Conservation (phyloP, 1,140 invertebrate species). For the Micrasema minimum region DNA sequence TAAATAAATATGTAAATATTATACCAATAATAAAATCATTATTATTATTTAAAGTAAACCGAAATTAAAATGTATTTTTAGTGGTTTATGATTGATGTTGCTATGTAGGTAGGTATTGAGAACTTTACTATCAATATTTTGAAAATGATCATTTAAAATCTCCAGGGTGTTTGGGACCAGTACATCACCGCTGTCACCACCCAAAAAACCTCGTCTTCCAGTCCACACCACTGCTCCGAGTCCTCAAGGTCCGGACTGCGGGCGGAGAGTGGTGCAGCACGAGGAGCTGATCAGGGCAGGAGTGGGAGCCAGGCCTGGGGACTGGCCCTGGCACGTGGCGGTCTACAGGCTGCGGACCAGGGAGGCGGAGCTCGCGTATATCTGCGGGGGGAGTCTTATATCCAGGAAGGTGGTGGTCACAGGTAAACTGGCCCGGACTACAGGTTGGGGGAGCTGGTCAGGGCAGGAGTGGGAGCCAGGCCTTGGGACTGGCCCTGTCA, state of each 20-base stretch:
- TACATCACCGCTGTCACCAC: not conserved
- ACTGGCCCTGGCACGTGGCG: constrained; percentile 51
- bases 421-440: constrained; percentile 27
- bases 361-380: constrained; percentile 29
- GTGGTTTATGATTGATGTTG: too few species aligned
- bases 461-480: not conserved
- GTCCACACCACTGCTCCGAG: not conserved
- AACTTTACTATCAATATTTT: too few species aligned
- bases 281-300: constrained; percentile 18
- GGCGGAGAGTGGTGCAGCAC: not conserved
- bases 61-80: too few species aligned
- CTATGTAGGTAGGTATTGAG: too few species aligned
- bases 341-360: constrained; percentile 29
- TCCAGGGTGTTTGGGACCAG: constrained; percentile 21
- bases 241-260: not conserved
- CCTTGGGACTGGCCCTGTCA: constrained; percentile 51
- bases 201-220: not conserved
- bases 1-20: too few species aligned
- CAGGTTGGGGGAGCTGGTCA: constrained; percentile 17
- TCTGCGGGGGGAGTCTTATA: constrained; percentile 44
- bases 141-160: too few species aligned
- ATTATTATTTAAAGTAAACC: too few species aligned
- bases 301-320: constrained; percentile 29
- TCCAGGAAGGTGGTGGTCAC: constrained; percentile 36
- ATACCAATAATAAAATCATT: too few species aligned